Evolutionary conservation across 2,113 vertebrate species (phyloP).

Genomic region (Cervus canadensis): DNA sequence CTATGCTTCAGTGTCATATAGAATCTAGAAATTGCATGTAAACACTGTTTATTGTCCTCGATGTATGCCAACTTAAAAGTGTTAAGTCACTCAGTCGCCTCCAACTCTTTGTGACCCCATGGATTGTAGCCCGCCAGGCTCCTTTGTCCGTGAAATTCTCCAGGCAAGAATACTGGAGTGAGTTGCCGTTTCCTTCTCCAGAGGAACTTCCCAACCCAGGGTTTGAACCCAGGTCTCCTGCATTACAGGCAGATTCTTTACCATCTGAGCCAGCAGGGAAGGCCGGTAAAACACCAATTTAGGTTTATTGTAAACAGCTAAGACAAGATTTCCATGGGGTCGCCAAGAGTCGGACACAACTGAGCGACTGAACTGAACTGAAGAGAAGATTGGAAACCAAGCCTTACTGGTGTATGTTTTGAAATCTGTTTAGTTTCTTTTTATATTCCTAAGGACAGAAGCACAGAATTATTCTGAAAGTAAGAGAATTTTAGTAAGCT

Average conservation of each 20-base stretch:
- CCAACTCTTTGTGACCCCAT: neutral
- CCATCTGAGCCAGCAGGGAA: neutral
- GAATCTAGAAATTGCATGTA: neutral
- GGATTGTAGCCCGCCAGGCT: neutral
- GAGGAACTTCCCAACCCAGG: neutral
- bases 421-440: neutral
- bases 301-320: neutral
- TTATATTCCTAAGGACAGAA: neutral
- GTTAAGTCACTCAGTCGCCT: neutral
- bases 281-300: neutral
- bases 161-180: neutral
- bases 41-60: neutral
- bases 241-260: neutral
- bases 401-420: neutral
- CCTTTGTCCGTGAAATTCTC: neutral
- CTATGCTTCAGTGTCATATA: neutral
- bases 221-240: neutral
- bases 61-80: neutral
- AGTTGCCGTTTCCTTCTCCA: neutral
- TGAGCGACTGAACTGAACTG: neutral
- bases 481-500: neutral
- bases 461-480: neutral
- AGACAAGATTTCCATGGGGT: neutral
- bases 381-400: neutral
- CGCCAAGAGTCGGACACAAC: neutral